phyloP scores from a whole-genome alignment of 1,140 invertebrate genomes.

The Oryctes rhinoceros region DNA sequence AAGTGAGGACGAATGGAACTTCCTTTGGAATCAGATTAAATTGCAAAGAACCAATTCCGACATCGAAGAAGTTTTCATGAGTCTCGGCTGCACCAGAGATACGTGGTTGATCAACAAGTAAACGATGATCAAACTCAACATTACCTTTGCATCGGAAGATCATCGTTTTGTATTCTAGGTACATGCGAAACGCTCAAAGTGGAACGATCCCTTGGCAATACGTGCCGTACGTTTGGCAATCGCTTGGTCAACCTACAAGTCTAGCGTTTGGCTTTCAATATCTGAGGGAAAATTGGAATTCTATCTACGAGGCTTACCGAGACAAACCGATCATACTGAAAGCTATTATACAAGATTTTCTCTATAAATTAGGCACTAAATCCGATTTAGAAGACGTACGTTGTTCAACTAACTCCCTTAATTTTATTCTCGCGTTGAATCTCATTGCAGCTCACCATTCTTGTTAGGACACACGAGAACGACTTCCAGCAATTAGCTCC shows the following conservation, averaged over 20 bases:
- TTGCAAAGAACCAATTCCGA: slow-evolving; percentile 39
- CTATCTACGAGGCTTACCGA: slow-evolving; percentile 53
- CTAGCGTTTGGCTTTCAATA: slow-evolving; percentile 55
- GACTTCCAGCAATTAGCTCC: slow-evolving; percentile 51
- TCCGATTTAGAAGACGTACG: slow-evolving; percentile 58
- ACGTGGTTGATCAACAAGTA: slow-evolving; percentile 58
- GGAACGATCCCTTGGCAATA: slow-evolving; percentile 56
- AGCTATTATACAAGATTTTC: slow-evolving; percentile 56
- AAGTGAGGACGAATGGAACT: slow-evolving; percentile 55
- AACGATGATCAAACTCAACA: background rate
- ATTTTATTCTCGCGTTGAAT: background rate
- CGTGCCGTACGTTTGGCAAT: slow-evolving; percentile 56
- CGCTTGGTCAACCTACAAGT: slow-evolving; percentile 55
- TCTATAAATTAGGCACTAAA: slow-evolving; percentile 54
- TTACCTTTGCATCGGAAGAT: background rate
- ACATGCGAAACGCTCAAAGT: slow-evolving; percentile 46
- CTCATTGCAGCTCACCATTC: slow-evolving; percentile 51
- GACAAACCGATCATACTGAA: slow-evolving; percentile 54
- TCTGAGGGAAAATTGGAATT: slow-evolving; percentile 55
- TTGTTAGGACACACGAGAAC: slow-evolving; percentile 54
- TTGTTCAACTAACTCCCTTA: background rate
- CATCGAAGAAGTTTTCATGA: slow-evolving; percentile 53
- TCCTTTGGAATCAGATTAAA: slow-evolving; percentile 53
- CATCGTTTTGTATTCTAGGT: slow-evolving; percentile 1
- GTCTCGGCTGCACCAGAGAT: slow-evolving; percentile 56